phyloP scores from a whole-genome alignment of 2,888 invertebrate genomes.

The Mythimna impura region DNA sequence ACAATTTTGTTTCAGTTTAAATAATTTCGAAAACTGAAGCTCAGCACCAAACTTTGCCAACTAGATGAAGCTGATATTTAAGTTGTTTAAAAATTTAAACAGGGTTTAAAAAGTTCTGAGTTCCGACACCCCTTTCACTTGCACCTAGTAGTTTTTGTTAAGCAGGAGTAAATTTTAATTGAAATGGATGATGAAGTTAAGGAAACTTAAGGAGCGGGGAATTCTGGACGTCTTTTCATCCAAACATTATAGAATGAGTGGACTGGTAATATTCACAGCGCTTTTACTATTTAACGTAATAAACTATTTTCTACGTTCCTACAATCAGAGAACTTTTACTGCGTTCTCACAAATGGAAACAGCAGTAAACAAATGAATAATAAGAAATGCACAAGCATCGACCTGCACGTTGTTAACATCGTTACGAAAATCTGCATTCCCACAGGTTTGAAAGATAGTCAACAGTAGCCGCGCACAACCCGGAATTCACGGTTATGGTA shows the following conservation, averaged over 20 bases:
- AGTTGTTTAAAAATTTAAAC: slow-evolving; percentile 57
- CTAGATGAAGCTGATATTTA: slow-evolving; percentile 56
- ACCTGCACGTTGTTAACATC: slow-evolving; percentile 41
- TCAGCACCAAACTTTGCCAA: slow-evolving; percentile 27
- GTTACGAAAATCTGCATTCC: slow-evolving; percentile 33
- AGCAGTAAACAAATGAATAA: slow-evolving; percentile 10
- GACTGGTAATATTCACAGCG: slow-evolving; percentile 2
- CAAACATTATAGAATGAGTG: background rate
- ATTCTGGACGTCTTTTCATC: slow-evolving; percentile 40
- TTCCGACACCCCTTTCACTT: slow-evolving; percentile 49
- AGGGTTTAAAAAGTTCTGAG: slow-evolving; percentile 54
- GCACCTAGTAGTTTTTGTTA: slow-evolving; percentile 52
- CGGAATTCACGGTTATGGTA: slow-evolving; percentile 19
- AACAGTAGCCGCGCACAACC: background rate
- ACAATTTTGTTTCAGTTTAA: slow-evolving; percentile 28
- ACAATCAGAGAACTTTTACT: background rate
- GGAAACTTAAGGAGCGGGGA: slow-evolving; percentile 27
- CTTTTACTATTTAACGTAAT: background rate
- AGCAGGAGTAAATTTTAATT: slow-evolving; percentile 56
- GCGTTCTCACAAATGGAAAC: background rate
- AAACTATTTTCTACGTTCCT: background rate
- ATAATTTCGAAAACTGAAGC: slow-evolving; percentile 30
- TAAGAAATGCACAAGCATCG: background rate
- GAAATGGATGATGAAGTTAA: slow-evolving; percentile 50
- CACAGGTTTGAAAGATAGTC: slow-evolving; percentile 7